Conservation (phyloP, 2,797 vertebrate species). For the Cygnus olor region DNA sequence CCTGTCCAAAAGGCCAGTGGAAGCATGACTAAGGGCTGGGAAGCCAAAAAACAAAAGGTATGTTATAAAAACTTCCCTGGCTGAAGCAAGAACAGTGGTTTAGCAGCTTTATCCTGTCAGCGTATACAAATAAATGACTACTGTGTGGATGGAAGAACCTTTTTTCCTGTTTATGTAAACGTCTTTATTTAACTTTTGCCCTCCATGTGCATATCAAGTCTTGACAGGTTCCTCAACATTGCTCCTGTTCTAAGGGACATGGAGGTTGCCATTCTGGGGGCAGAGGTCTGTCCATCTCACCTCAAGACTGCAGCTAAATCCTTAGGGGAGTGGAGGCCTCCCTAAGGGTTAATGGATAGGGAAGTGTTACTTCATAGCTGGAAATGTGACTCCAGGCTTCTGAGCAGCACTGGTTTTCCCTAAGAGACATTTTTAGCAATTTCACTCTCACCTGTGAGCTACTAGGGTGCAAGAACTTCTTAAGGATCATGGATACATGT, state of each 20-base stretch:
- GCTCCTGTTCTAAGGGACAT: neutral
- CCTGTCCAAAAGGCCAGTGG: neutral
- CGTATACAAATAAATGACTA: neutral
- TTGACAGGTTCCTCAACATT: neutral
- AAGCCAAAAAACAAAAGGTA: neutral
- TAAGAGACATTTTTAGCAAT: neutral
- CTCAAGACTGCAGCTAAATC: neutral
- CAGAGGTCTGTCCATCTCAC: neutral
- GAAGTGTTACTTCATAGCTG: neutral
- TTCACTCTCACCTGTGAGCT: neutral
- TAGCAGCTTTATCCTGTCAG: neutral
- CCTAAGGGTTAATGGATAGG: neutral
- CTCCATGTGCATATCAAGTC: neutral
- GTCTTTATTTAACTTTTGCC: neutral
- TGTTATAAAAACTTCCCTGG: neutral
- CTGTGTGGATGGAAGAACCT: neutral
- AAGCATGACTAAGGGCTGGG: no score
- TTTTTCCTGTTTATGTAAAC: neutral
- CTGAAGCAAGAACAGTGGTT: neutral
- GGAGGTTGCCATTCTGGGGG: neutral
- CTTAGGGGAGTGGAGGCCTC: neutral
- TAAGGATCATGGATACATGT: fast-evolving
- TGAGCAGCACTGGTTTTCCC: neutral
- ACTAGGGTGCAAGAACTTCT: neutral
- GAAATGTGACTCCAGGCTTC: neutral